Conservation (phyloP, 1,140 invertebrate genomes). For the Ctenoplectra terminalis region DNA sequence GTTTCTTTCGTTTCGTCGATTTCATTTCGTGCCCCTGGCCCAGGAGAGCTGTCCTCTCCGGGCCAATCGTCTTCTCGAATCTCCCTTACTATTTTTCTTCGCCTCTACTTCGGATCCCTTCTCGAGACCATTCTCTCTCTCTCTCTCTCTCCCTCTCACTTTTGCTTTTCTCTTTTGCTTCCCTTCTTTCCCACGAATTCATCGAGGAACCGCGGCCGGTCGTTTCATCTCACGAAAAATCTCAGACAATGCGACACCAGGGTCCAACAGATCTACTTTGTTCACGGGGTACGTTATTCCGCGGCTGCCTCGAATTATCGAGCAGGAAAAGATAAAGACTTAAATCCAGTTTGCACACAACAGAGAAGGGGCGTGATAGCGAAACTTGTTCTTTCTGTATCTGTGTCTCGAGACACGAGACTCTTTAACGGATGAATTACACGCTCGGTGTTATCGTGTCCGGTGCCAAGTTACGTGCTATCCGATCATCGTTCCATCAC, state of each 20-base stretch:
- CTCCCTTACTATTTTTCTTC: conserved; percentile 29
- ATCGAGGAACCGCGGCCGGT: conserved; percentile 33
- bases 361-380: conserved; percentile 28
- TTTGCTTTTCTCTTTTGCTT: not conserved
- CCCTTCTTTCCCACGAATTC: conserved; percentile 51
- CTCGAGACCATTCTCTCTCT: not conserved
- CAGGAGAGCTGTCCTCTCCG: conserved; percentile 31
- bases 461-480: not conserved
- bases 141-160: not conserved
- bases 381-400: not conserved
- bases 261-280: conserved; percentile 25
- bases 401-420: not conserved
- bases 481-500: not conserved
- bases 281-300: conserved; percentile 40
- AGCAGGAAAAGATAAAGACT: conserved; percentile 45
- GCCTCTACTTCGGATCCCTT: not conserved
- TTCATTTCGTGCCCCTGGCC: conserved; percentile 36
- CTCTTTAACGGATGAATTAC: conserved; percentile 6
- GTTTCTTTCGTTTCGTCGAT: conserved; percentile 44
- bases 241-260: conserved; percentile 56
- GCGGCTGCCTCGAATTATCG: conserved; percentile 50
- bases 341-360: conserved; percentile 25
- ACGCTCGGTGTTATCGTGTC: not conserved
- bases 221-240: conserved; percentile 61
- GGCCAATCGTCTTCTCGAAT: conserved; percentile 56